phyloP scores from a whole-genome alignment of 2,797 vertebrate genomes.

The Pipistrellus pygmaeus region DNA sequence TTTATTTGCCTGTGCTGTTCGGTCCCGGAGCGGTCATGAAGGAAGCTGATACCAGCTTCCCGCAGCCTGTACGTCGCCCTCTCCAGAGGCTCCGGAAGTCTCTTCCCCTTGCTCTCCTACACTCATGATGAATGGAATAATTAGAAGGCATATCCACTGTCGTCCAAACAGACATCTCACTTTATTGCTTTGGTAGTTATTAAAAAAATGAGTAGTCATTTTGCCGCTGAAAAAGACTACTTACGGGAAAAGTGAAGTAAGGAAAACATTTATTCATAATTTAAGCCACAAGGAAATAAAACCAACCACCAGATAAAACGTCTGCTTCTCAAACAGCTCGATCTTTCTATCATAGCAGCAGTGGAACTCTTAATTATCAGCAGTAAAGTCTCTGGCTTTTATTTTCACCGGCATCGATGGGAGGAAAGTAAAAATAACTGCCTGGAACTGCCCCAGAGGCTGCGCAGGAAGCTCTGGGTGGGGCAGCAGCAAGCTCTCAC shows the following conservation, averaged over 20 bases:
- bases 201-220: constrained; percentile 87
- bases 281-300: constrained; percentile 88
- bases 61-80: neutral
- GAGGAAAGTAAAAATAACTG: constrained; percentile 85
- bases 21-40: constrained; percentile 21
- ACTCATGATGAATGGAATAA: neutral
- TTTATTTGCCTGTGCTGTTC: neutral
- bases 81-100: neutral
- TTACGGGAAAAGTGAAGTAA: constrained; percentile 85
- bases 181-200: constrained; percentile 88
- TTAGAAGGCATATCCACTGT: constrained; percentile 76
- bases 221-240: constrained; percentile 86
- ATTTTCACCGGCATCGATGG: constrained; percentile 83
- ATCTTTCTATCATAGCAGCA: constrained; percentile 84
- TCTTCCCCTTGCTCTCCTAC: neutral
- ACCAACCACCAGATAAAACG: constrained; percentile 88
- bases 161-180: constrained; percentile 87
- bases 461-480: constrained; percentile 76
- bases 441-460: constrained; percentile 83
- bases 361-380: constrained; percentile 85
- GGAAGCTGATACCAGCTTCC: neutral
- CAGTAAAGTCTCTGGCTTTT: constrained; percentile 86
- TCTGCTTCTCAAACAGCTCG: constrained; percentile 85
- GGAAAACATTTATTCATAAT: constrained; percentile 85
- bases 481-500: constrained; percentile 79